Base-by-base conservation (phyloP, 2,797 vertebrate genomes). In the Gallirallus australis region DNA sequence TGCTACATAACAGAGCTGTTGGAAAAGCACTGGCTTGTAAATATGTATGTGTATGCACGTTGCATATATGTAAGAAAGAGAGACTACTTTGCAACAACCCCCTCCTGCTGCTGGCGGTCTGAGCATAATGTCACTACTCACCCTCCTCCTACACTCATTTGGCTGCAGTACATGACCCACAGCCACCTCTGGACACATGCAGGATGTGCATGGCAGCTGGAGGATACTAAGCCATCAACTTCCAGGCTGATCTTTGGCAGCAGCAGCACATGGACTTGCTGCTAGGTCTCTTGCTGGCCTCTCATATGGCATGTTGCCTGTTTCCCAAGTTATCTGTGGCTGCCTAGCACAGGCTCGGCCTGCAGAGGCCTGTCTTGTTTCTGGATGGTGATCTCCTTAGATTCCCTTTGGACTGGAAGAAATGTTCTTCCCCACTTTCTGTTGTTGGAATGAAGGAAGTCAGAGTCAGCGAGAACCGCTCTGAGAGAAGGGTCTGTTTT, bases 101-200 rank as follows among this genome's bases (percentile, higher is more conserved):
- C 77, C 47, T 75, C 13, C 60, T 64, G 16, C 15, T 93, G 71
- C 94, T 93, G 89, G 87, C 19, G 1, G 72, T 69, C 56, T 77
- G 77, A 95, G 35, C 4, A 0, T 40, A 82, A 63, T 63, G 87
- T 82, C 94, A 54, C 80, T 66, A 20, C 87, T 94, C 1, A 8
- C 90, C 82, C 89, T 90, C 93, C 92, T 96, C 85, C 94, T 86
- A 52, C 83, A 23, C 72, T 86, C 59, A 6, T 50, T 90, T 95
- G 94, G 42, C 94, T 76, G 53, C 3, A 2, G n/a, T 68, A 57
- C 11, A 8, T 68, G 93, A 96, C 90, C 72, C 86, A 12, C 65
- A 82, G 91, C 68, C 82, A 69, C 59, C 93, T 79, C 94, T 87
- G 78, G 12, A 53, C 50, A 31, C 72, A 65, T 0, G 6, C 69